Conservation (phyloP, 2,797 vertebrate species). For the Tolypeutes matacus region DNA sequence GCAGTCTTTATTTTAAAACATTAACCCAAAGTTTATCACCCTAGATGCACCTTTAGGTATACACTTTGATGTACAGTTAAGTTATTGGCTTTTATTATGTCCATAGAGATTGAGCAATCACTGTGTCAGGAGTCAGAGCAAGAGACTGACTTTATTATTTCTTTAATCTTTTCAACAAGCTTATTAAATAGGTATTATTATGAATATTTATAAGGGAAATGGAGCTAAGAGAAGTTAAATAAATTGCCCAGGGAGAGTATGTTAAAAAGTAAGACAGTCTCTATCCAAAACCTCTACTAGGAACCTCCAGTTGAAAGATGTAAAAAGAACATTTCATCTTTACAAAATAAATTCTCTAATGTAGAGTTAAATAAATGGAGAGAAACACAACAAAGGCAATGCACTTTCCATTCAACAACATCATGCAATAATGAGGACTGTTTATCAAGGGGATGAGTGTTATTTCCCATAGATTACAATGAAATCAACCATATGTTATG, state of each 20-base stretch:
- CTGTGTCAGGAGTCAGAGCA: not conserved
- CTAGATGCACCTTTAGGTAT: not conserved
- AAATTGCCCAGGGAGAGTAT: not conserved
- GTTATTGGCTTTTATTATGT: not conserved
- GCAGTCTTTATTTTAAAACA: not conserved
- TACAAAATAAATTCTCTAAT: not conserved
- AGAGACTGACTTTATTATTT: conserved; percentile 28
- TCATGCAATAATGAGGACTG: not conserved
- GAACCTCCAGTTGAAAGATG: not conserved
- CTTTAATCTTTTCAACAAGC: not conserved
- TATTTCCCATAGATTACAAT: not conserved
- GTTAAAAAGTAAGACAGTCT: conserved; percentile 2
- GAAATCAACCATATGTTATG: not conserved
- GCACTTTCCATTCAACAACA: not conserved
- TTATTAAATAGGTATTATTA: conserved; percentile 47
- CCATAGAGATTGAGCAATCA: not conserved
- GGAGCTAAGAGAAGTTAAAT: conserved; percentile 9
- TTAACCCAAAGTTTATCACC: not conserved
- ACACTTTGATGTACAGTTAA: not conserved
- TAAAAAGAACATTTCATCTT: not conserved
- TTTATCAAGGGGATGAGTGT: not conserved
- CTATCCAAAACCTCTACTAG: not conserved
- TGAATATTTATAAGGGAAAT: conserved; percentile 42
- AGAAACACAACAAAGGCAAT: not conserved
- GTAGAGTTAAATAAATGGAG: not conserved